Base-by-base conservation (phyloP, 2,113 vertebrate species). In the Fregata magnificens region DNA sequence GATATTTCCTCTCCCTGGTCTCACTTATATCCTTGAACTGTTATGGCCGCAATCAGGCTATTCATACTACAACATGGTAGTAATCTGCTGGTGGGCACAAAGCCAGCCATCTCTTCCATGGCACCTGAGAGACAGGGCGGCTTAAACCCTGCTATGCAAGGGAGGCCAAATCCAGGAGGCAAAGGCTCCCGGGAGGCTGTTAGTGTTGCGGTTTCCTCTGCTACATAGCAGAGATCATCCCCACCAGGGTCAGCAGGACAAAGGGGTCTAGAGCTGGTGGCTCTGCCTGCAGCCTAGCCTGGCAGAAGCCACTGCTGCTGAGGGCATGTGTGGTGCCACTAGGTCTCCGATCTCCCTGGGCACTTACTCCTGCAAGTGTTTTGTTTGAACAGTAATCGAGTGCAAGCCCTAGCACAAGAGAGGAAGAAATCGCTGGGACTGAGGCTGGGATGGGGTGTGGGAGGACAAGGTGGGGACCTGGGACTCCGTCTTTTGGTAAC, bases 331-430 rank as follows among this genome's bases (percentile, higher is more conserved):
- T 36, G 52, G 45, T 74, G 44, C 40, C 1, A 0, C 29, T 28
- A 32, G 42, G 15, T 59, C 61, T 72, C 34, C 3, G 1, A 2
- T 17, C n/a, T 84, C 25, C 31, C 24, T 0, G 0, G 11, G 12
- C 66, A 14, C 11, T 71, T 61, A 53, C 6, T 76, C 17, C 81
- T 87, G 20, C 1, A 3, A 52, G 24, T 11, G 28, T 40, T 87
- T 20, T 74, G 34, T 87, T 71, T 58, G 21, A n/a, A 18, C 24
- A 21, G 15, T 36, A 38, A 47, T 26, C 0, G 0, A 44, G 8
- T 42, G 22, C 5, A 19, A 47, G 6, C 29, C n/a, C 50, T 40
- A 13, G 9, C 9, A 4, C 16, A 31, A 40, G 25, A 77, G 47
- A 70, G 40, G 42, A 83, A 38, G 38, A 67, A 72, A 50, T 44